Base-by-base conservation (phyloP, 2,888 invertebrate genomes). In the Ochlodes sylvanus region DNA sequence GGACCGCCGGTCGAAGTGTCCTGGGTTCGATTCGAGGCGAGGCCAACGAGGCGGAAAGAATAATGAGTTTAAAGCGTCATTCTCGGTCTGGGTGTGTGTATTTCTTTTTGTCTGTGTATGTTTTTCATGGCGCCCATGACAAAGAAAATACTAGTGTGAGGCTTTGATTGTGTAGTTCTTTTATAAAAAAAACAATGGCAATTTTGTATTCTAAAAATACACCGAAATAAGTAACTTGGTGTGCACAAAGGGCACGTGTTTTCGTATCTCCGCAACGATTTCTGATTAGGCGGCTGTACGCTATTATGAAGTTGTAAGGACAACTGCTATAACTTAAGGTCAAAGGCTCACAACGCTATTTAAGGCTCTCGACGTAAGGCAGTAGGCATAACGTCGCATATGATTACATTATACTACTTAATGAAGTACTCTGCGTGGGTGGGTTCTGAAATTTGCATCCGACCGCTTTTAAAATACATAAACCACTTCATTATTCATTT, bases 311-410 rank as follows among this genome's bases (percentile, higher is more conserved):
- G 58, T 63, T 69, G 65, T 60, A 66, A 68, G 63, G 66, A 56
- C 67, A 62, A 58, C 69, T 47, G 70, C 65, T 65, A 58, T 65
- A 68, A 47, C 62, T 38, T 65, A 69, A 75, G 73, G 73, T 73
- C 73, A 76, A 75, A 72, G 74, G 73, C 72, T 74, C 72, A 69
- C 70, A 65, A 63, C 73, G 61, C 71, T 75, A 71, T 71, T 76
- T 72, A 77, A 73, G 71, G 75, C 72, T 70, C 38, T 56, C 64
- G 66, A 75, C 77, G 81, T 80, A n/a, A n/a, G n/a, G n/a, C n/a
- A n/a, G n/a, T n/a, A 79, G 83, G 81, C 79, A 77, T 78, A 77
- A 68, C 74, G 76, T 77, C 76, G 75, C 73, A 72, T 60, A 70
- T 71, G 69, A 75, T 74, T 74, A 75, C 70, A 70, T 72, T 73